Evolutionary conservation across 2,888 invertebrate species (phyloP).

Genomic region (Nasonovia ribisnigri): DNA sequence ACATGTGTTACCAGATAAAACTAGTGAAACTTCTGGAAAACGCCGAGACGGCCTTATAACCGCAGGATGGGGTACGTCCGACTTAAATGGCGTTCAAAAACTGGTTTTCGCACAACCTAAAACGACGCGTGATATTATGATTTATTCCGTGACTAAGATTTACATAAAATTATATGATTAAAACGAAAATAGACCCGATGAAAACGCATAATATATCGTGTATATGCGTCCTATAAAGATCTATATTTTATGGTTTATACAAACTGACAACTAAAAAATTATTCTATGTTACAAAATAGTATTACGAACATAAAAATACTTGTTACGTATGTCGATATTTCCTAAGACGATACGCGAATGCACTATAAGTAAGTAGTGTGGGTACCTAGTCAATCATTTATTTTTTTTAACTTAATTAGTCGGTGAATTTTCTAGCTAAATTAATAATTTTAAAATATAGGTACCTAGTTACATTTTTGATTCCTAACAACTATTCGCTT

Average conservation of each 20-base stretch:
- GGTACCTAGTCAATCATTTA: not conserved
- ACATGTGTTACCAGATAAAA: not conserved
- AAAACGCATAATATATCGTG: not conserved
- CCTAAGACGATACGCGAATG: not conserved
- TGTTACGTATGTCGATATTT: not conserved
- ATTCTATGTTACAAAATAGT: not conserved
- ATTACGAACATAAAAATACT: not conserved
- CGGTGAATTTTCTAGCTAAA: not conserved
- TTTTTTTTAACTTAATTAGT: not conserved
- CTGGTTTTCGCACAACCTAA: slow-evolving; percentile 20
- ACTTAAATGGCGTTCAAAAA: not conserved
- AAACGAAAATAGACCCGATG: slow-evolving; percentile 15
- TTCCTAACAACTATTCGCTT: too few species aligned
- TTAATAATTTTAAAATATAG: too few species aligned
- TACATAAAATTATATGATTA: not conserved
- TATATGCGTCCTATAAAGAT: not conserved
- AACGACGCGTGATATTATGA: slow-evolving; percentile 2
- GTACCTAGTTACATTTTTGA: too few species aligned
- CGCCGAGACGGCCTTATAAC: not conserved
- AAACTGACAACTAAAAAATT: not conserved
- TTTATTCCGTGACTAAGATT: not conserved
- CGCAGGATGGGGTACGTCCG: not conserved
- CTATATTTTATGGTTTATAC: not conserved
- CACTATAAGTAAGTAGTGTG: not conserved
- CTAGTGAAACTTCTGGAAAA: slow-evolving; percentile 1